A percentile compares a stretch with the other conserved stretches of the same genome.
Conservation (phyloP, 2,797 vertebrate species). For the Tapirus indicus region DNA sequence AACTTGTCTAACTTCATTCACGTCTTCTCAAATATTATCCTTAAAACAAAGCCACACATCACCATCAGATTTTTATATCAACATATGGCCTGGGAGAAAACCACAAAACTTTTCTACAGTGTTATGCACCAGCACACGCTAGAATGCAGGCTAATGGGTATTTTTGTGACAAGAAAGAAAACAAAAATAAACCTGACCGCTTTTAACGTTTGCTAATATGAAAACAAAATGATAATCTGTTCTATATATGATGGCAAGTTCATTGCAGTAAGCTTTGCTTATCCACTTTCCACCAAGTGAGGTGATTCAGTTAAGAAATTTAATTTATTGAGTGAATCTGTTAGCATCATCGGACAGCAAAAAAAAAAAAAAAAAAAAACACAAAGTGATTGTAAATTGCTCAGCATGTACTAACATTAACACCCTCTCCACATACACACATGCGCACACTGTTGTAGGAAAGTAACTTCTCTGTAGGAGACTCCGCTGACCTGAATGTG, state of each 20-base stretch:
- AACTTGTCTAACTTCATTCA: not conserved
- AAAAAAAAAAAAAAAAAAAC: not conserved
- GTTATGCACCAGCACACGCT: not conserved
- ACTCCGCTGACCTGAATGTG: not conserved
- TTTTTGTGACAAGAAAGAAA: conserved; percentile 7
- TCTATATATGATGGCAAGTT: not conserved
- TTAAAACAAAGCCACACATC: not conserved
- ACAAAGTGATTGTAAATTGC: not conserved
- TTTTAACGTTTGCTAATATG: not conserved
- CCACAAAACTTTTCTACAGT: not conserved
- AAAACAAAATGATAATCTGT: not conserved
- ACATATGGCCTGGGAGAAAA: not conserved
- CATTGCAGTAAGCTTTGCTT: not conserved
- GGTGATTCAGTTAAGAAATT: not conserved
- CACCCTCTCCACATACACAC: not conserved
- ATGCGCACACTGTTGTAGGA: not conserved
- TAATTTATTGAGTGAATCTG: not conserved
- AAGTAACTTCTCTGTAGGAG: not conserved
- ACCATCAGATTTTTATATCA: not conserved
- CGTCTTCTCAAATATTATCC: not conserved
- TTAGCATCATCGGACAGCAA: not conserved
- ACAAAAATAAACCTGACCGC: not conserved
- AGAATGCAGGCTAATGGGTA: not conserved
- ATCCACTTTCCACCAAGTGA: not conserved
- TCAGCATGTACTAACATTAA: not conserved